A percentile compares a stretch with the other conserved stretches of the same genome.
Evolutionary conservation across 2,888 invertebrate species (phyloP).

Genomic region (Melieria omissa): DNA sequence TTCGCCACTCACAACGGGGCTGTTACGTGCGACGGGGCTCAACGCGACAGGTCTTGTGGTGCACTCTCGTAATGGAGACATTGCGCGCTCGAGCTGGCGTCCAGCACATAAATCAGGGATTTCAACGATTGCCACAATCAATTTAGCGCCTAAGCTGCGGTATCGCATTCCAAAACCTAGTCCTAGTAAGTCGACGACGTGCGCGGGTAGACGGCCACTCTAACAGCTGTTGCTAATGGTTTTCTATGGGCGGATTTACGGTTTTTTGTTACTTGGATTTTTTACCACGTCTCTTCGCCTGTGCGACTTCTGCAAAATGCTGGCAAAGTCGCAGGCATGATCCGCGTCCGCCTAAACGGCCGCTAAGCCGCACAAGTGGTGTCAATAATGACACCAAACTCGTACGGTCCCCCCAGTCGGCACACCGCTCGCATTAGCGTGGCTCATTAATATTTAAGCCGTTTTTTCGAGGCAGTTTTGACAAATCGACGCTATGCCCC

Average conservation of each 20-base stretch:
- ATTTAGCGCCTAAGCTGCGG: slow-evolving; percentile 38
- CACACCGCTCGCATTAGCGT: background rate
- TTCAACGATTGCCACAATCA: slow-evolving; percentile 37
- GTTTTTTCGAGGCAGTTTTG: too few relatives aligned
- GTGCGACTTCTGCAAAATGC: too few relatives aligned
- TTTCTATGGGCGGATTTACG: slow-evolving; percentile 29
- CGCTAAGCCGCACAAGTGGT: slow-evolving; percentile 33
- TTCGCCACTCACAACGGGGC: slow-evolving; percentile 6
- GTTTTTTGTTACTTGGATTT: too few relatives aligned
- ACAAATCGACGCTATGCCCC: too few relatives aligned
- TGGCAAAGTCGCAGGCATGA: too few relatives aligned
- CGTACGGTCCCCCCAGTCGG: background rate
- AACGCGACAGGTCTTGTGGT: background rate
- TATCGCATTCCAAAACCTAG: slow-evolving; percentile 20
- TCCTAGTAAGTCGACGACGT: background rate
- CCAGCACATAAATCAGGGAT: slow-evolving; percentile 38
- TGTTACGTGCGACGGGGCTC: background rate
- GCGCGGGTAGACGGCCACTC: too few relatives aligned
- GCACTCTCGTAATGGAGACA: slow-evolving; percentile 36
- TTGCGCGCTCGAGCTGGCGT: slow-evolving; percentile 29
- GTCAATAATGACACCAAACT: slow-evolving; percentile 25
- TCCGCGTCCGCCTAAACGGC: slow-evolving; percentile 7
- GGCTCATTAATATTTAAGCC: too few relatives aligned
- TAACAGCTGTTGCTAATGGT: background rate
- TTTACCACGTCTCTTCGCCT: too few relatives aligned